Base-by-base conservation (phyloP, 2,113 vertebrate species). In the Zosterops borbonicus region DNA sequence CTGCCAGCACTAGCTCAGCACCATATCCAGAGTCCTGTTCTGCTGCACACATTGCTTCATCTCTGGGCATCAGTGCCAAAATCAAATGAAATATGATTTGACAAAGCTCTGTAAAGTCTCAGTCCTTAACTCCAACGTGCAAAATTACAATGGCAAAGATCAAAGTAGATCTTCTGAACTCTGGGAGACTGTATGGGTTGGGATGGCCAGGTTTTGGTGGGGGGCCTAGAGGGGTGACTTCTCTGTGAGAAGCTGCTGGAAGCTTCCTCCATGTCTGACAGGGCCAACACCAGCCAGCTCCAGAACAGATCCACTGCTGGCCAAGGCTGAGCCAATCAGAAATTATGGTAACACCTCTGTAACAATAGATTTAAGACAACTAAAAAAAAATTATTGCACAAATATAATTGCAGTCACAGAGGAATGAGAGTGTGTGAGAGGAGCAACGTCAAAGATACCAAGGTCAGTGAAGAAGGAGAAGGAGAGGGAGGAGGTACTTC, bases 1-100 rank as follows among this genome's bases (percentile, higher is more conserved):
- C 76, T 90, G 80, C 86, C 89, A 95, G 67, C 44, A 47, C 22
- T 52, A 68, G 44, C 53, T 85, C 86, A 90, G 91, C 70, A 92
- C 79, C 63, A 31, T 18, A 76, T 68, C 41, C 44, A 53, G 28
- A 69, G 28, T 47, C 63, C 37, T 83, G 7, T 80, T 86, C 33
- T 69, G 44, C 59, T 12, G 31, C 65, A 68, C 27, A 35, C 4
- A 3, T 71, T 83, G n/a, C 42, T 85, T 68, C 71, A 53, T 64
- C 85, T 33, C 41, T 53, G 55, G 67, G 37, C 12, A 74, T 17
- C 33, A 47, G 39, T 60, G 76, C 52, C 68, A 90, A 83, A 83
- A 92, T 35, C 18, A 75, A 90, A 82, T 52, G 12, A 60, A 88
- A 44, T 49, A 69, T 44, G 29, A 85, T 83, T 52, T 83, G 49